Percentiles rank a stretch among this genome's conserved stretches.
These are phyloP conservation scores for Plotosus lineatus DNA, from an alignment of 2,113 vertebrate species.

Conservation along the genomic window DNA sequence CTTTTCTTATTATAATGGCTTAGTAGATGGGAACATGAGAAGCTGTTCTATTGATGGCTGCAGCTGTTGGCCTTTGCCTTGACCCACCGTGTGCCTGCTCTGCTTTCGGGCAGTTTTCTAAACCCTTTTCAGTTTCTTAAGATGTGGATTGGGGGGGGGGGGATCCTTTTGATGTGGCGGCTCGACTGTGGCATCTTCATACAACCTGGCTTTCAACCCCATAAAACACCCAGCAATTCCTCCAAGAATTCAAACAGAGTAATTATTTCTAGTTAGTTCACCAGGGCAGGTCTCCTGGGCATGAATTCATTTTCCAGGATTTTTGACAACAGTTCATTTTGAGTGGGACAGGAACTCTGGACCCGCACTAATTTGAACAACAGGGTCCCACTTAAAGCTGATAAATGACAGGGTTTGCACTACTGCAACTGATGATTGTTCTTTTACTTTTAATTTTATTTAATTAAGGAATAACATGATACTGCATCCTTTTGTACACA, in stretches of 20 bases:
- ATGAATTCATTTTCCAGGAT: background rate
- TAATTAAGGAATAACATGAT: background rate
- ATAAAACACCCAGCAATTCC: background rate
- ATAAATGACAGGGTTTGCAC: background rate
- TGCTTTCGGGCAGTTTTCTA: constrained; percentile 6
- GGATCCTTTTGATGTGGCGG: constrained; percentile 21
- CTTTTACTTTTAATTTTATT: background rate
- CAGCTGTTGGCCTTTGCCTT: constrained; percentile 23
- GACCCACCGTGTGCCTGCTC: background rate
- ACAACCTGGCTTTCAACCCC: constrained; percentile 13
- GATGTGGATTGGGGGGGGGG: background rate
- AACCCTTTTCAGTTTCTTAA: background rate
- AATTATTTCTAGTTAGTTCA: background rate
- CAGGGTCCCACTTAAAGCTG: background rate
- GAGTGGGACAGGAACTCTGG: background rate
- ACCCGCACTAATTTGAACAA: background rate
- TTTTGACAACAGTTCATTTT: background rate
- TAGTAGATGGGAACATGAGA: constrained; percentile 6
- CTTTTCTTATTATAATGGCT: background rate
- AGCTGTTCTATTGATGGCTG: constrained; percentile 28
- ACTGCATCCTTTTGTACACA: background rate
- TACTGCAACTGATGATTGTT: background rate
- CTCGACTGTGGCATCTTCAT: background rate
- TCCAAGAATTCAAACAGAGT: constrained; percentile 8
- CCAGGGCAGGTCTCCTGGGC: background rate